Percentiles rank a stretch among this genome's conserved stretches.
Evolutionary conservation across 2,797 vertebrate species (phyloP).

Genomic region (Menidia menidia): DNA sequence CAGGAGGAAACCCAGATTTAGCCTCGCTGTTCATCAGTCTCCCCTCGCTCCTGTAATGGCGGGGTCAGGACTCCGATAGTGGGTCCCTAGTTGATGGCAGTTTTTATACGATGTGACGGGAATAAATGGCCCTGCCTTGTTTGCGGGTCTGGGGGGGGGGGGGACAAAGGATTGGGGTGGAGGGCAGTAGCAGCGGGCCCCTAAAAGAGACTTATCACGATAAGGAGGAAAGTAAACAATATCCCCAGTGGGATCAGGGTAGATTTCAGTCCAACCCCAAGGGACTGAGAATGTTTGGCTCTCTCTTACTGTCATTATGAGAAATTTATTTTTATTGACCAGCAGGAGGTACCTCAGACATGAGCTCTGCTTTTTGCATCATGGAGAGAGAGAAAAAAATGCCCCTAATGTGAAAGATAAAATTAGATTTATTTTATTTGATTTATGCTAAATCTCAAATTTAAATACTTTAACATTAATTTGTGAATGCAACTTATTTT

Average conservation of each 20-base stretch:
- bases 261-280: constrained; percentile 40
- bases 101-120: constrained; percentile 77
- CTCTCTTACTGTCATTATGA: constrained; percentile 57
- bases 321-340: constrained; percentile 66
- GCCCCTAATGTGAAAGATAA: too few species aligned
- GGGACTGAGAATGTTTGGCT: constrained; percentile 46
- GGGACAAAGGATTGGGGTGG: constrained; percentile 16
- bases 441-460: not conserved
- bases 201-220: constrained; percentile 65
- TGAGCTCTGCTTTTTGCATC: constrained; percentile 5
- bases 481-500: not conserved
- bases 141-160: constrained; percentile 41
- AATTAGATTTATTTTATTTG: too few species aligned
- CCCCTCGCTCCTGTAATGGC: constrained; percentile 70
- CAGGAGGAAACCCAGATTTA: constrained; percentile 58
- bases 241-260: constrained; percentile 56
- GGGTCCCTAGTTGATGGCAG: constrained; percentile 77
- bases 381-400: constrained; percentile 6
- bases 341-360: constrained; percentile 51
- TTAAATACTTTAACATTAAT: not conserved
- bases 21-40: constrained; percentile 66
- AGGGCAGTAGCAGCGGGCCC: constrained; percentile 22
- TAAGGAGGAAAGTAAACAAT: constrained; percentile 63
- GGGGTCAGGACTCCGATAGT: constrained; percentile 72
- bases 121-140: constrained; percentile 78